phyloP scores from a whole-genome alignment of 2,888 invertebrate genomes.

The Heliconius erato region DNA sequence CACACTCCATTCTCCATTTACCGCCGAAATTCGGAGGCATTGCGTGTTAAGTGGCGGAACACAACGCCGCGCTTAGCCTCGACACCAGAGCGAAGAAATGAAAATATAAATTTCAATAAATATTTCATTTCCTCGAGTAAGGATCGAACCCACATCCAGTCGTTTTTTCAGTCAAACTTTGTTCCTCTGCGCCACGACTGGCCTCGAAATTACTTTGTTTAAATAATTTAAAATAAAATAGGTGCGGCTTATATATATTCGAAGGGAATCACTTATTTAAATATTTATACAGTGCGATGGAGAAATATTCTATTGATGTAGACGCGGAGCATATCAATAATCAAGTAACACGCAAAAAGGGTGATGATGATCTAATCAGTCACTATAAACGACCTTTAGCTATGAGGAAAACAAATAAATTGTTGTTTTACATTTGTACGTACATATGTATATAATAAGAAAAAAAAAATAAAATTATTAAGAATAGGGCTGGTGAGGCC shows the following conservation, averaged over 20 bases:
- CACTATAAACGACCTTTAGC: conserved; percentile 42
- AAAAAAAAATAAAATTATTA: conserved; percentile 21
- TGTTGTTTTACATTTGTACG: not conserved
- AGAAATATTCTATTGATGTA: conserved; percentile 43
- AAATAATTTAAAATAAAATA: conserved; percentile 20
- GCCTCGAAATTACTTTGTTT: not conserved
- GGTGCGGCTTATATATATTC: conserved; percentile 32
- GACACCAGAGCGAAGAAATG: no score
- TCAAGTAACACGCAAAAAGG: conserved; percentile 62
- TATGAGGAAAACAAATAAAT: conserved; percentile 43
- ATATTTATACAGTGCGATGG: conserved; percentile 48
- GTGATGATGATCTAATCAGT: conserved; percentile 53
- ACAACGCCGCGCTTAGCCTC: no score
- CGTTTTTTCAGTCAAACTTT: no score
- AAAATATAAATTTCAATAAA: no score
- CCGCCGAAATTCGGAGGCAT: no score
- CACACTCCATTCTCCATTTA: no score
- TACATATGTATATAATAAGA: not conserved
- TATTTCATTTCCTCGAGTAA: no score
- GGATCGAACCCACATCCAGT: no score
- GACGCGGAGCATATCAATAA: conserved; percentile 30
- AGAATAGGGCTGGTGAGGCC: not conserved
- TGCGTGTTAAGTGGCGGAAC: no score
- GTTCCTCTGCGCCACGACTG: no score
- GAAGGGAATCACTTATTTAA: conserved; percentile 40